Evolutionary conservation across 2,888 invertebrate species (phyloP).

Genomic region (Oscheius sp.): DNA sequence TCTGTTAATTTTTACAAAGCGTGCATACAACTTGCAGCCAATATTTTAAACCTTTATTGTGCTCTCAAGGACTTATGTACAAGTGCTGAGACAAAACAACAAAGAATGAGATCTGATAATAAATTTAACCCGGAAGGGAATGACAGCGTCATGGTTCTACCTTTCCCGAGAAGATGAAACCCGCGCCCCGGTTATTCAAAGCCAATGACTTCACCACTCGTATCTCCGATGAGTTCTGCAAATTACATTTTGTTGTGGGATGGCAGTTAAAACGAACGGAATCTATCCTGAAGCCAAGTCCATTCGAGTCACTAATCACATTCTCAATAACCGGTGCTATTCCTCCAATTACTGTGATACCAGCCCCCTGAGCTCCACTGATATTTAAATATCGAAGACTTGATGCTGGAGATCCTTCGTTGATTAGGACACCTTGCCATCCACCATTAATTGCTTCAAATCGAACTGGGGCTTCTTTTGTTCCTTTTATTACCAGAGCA

Average conservation of each 20-base stretch:
- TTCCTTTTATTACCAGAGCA: constrained; percentile 32
- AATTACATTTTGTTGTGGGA: neutral
- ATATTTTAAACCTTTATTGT: constrained; percentile 5
- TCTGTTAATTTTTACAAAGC: constrained; percentile 1
- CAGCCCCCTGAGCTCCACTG: constrained; percentile 33
- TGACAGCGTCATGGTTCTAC: constrained; percentile 22
- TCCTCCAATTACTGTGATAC: constrained; percentile 30
- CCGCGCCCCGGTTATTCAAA: constrained; percentile 27
- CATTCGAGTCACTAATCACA: constrained; percentile 37
- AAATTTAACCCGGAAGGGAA: constrained; percentile 21
- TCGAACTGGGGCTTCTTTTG: constrained; percentile 27
- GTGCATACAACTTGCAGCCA: constrained; percentile 10
- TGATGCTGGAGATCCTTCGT: constrained; percentile 26
- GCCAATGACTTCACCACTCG: constrained; percentile 24
- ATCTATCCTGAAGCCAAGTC: constrained; percentile 36
- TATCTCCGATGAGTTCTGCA: constrained; percentile 22
- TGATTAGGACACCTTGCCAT: constrained; percentile 41
- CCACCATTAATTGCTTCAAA: constrained; percentile 29
- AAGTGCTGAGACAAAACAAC: constrained; percentile 26
- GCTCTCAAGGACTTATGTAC: constrained; percentile 6
- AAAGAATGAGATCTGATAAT: constrained; percentile 26
- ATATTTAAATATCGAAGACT: constrained; percentile 35
- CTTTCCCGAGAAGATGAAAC: constrained; percentile 31
- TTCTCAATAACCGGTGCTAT: constrained; percentile 32
- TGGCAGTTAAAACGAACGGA: constrained; percentile 5